Conservation (phyloP, 2,113 vertebrate genomes). For the Rhinogobius similis region DNA sequence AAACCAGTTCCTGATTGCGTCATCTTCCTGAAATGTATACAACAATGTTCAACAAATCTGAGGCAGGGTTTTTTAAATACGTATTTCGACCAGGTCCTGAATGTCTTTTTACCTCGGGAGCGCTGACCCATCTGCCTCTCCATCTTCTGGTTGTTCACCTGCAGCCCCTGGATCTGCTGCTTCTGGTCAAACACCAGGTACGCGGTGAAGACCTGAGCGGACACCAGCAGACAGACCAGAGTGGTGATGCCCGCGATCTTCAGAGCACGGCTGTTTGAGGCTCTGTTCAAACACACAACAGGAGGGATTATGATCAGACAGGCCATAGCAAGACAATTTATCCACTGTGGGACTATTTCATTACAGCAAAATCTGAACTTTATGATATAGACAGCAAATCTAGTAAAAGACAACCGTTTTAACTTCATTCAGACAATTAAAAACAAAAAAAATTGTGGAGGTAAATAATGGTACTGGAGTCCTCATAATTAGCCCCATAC, state of each 20-base stretch:
- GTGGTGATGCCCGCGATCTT: slow-evolving; percentile 81
- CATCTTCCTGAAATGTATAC: too few relatives aligned
- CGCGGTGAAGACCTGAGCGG: slow-evolving; percentile 85
- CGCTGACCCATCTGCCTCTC: slow-evolving; percentile 77
- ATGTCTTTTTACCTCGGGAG: slow-evolving; percentile 67
- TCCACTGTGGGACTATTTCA: background rate
- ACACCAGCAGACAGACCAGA: slow-evolving; percentile 86
- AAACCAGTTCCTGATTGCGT: too few relatives aligned
- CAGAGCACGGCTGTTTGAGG: slow-evolving; percentile 65
- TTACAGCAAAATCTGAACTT: background rate
- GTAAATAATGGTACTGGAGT: too few relatives aligned
- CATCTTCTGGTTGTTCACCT: slow-evolving; percentile 75
- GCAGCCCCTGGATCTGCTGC: slow-evolving; percentile 81
- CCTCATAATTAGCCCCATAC: too few relatives aligned
- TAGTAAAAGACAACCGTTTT: too few relatives aligned
- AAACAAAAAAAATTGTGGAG: too few relatives aligned
- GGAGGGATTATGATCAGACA: background rate
- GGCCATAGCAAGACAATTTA: background rate
- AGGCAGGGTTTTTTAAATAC: too few relatives aligned
- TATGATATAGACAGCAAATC: too few relatives aligned
- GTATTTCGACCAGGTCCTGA: too few relatives aligned
- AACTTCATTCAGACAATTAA: too few relatives aligned
- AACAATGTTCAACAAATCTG: too few relatives aligned
- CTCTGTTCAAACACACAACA: slow-evolving; percentile 34
- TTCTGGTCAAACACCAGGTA: slow-evolving; percentile 86